Evolutionary conservation across 2,797 vertebrate species (phyloP).

Genomic region (Myioborus miniatus): DNA sequence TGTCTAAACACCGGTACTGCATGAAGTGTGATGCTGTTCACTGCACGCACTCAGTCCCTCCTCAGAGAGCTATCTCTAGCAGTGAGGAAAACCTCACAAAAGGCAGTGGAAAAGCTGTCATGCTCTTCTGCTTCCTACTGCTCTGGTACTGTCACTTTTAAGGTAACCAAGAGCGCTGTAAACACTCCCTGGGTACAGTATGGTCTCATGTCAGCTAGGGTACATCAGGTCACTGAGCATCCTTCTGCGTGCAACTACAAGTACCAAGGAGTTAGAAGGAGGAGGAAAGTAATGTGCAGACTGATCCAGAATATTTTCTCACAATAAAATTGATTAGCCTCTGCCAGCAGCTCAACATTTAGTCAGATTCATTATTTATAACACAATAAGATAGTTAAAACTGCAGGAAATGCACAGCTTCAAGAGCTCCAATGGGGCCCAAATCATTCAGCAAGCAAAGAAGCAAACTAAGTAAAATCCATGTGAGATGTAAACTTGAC

Average conservation of each 20-base stretch:
- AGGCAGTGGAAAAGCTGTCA: neutral
- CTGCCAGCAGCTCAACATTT: neutral
- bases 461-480: neutral
- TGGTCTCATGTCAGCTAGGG: neutral
- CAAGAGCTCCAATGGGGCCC: neutral
- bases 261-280: neutral
- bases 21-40: accelerated
- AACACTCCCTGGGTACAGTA: neutral
- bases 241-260: neutral
- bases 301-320: neutral
- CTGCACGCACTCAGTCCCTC: neutral
- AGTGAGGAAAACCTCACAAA: neutral
- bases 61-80: neutral
- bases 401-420: neutral
- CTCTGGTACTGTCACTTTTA: neutral
- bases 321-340: neutral
- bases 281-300: neutral
- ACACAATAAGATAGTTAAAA: neutral
- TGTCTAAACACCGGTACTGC: neutral
- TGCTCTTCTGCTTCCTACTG: neutral
- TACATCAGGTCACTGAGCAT: neutral
- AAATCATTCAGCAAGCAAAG: neutral
- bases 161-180: neutral
- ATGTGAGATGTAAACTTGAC: neutral
- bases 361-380: slow-evolving; percentile 5